Base-by-base conservation (phyloP, 2,797 vertebrate genomes). In the Poeciliopsis paucimaculata region DNA sequence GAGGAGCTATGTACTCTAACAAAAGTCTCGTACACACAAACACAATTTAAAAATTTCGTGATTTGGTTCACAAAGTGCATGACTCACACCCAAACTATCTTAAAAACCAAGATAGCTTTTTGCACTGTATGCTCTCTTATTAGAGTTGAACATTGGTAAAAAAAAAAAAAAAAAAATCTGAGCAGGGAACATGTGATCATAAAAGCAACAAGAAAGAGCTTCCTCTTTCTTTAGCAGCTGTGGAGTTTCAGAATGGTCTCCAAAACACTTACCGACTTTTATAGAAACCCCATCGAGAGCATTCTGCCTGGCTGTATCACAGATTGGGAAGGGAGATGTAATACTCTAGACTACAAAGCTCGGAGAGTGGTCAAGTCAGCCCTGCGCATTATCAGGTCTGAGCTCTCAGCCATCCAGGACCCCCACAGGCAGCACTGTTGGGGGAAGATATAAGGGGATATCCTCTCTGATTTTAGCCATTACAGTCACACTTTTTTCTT, bases 361-460 rank as follows among this genome's bases (percentile, higher is more conserved):
- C 53, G 31, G 73, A 31, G 16, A 64, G 57, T 34, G 62, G 45
- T 51, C 62, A 11, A 36, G 13, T 41, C 64, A 18, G 46, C 13
- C 26, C 34, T 51, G 60, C 15, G 13, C 45, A 51, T 77, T 28
- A 68, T 47, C 31, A 41, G 34, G 46, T 51, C 34, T 41, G 75
- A 77, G 23, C 62, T 68, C 23, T 68, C 46, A 36, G 46, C 75
- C 62, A 41, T 68, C 46, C 62, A 51, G 62, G 75, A 77, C 62
- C 46, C 49, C 62, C 34, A 77, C 62, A 68, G 55, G 55, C 73
- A 60, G 73, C 53, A 2, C 62, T n/a, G 8, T 46, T 12, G 28
- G 53, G 43, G 43, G 75, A 76, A 46, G 74, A 62, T 43, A 26
- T n/a, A n/a, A 15, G 26, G 20, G 43, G 23, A 70, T 43, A 49